A percentile compares a stretch with the other conserved stretches of the same genome.
phyloP scores from a whole-genome alignment of 35 echinoderm and acorn worm species.

The Lytechinus variegatus region DNA sequence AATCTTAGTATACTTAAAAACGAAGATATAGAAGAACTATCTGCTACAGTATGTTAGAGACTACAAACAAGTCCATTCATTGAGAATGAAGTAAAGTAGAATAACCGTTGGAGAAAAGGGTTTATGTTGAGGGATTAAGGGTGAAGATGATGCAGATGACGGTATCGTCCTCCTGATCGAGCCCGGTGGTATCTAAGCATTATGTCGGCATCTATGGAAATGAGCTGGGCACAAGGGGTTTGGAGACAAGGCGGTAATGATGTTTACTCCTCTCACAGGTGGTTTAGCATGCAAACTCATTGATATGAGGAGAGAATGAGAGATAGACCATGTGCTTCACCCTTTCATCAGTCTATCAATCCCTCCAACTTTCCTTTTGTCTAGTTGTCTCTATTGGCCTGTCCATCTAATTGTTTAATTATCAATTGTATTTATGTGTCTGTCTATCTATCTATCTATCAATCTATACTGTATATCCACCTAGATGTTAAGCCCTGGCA shows the following conservation, averaged over 20 bases:
- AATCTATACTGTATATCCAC: no score
- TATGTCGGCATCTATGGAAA: constrained; percentile 1
- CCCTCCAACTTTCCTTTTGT: neutral
- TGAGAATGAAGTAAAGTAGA: neutral
- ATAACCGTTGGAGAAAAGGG: neutral
- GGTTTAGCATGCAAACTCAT: neutral
- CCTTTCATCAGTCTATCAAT: neutral
- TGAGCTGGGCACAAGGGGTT: neutral
- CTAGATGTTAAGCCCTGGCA: no score
- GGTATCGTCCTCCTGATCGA: neutral
- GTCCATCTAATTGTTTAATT: neutral
- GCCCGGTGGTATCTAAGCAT: neutral
- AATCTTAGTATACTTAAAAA: no score
- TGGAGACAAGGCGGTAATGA: neutral
- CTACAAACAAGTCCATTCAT: neutral
- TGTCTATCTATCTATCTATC: no score
- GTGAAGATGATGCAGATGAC: neutral
- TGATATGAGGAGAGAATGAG: neutral
- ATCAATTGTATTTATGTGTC: neutral
- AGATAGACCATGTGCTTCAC: neutral
- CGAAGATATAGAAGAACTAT: neutral
- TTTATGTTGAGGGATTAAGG: neutral
- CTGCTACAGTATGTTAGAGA: neutral
- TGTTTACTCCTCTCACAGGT: neutral
- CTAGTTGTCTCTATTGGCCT: neutral